Percentiles rank a stretch among this genome's conserved stretches.
These are phyloP conservation scores for Caenorhabditis brenneri DNA, from an alignment of 1,140 invertebrate species.

Conservation along the genomic window DNA sequence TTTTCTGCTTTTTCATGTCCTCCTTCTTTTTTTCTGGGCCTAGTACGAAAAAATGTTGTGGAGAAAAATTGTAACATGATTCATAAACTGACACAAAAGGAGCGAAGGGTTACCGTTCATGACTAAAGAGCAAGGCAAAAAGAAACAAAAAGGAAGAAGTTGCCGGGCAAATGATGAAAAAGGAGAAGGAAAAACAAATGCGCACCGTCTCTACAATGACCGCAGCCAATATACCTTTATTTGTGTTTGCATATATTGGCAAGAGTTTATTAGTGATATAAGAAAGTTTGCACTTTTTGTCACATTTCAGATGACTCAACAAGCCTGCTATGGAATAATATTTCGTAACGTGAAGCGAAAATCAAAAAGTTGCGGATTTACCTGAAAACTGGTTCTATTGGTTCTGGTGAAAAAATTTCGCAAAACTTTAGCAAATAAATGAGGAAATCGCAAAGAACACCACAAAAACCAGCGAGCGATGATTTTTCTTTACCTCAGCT, in stretches of 20 bases:
- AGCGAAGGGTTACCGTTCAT: not conserved
- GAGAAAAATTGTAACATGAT: constrained; percentile 24
- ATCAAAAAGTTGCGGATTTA: not conserved
- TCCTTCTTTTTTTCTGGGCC: not conserved
- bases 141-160: not conserved
- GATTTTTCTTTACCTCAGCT: too few relatives aligned
- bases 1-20: not conserved
- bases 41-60: constrained; percentile 26
- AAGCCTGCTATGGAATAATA: not conserved
- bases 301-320: constrained; percentile 16
- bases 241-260: constrained; percentile 24
- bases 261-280: not conserved
- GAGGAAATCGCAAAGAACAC: too few relatives aligned
- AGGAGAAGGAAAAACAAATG: not conserved
- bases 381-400: too few relatives aligned
- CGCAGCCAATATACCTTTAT: not conserved
- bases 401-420: too few relatives aligned
- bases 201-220: not conserved
- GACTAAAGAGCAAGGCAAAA: not conserved
- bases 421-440: too few relatives aligned
- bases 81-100: not conserved
- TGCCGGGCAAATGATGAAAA: not conserved
- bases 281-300: not conserved
- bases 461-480: too few relatives aligned
- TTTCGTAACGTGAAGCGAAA: not conserved